Base-by-base conservation (phyloP, 2,888 invertebrate genomes). In the Cephalotes varians region DNA sequence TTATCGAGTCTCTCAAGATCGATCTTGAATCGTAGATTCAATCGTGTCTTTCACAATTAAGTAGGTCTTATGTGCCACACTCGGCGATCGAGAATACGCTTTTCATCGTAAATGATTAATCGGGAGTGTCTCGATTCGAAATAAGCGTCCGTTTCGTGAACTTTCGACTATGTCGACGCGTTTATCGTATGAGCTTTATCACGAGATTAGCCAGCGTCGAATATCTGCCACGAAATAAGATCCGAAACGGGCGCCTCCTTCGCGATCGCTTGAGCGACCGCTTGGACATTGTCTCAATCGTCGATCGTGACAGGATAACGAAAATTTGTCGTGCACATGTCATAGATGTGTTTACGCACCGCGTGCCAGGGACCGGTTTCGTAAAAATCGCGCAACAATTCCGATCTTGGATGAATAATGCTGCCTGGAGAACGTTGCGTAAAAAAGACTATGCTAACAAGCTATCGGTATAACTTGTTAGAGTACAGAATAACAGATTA, bases 21-120 rank as follows among this genome's bases (percentile, higher is more conserved):
- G 85, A 87, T 83, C 85, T 85, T 85, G 76, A 80, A 74, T 69
- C 83, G 87, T 92, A 92, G 91, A 89, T 90, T 92, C 87, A 87
- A 91, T 90, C 90, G 89, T 91, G 91, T 92, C 91, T 91, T 92
- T 92, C 91, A 89, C 87, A 88, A 90, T 88, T 90, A 90, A 82
- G 86, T 91, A 91, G 88, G 84, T 73, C 86, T 88, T 88, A 88
- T 86, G 87, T 85, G 86, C 85, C 86, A 79, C 67, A 15, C 40
- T 56, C 80, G 85, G 80, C 69, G 79, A 58, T 81, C 81, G 84
- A 82, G 58, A 85, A 84, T 71, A 82, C 65, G 81, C 18, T n/a
- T 69, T 15, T 28, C 10, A n/a, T 1, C n/a, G 25, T 15, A 25
- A 40, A 71, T 6, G 18, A 71, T 54, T 31, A 72, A 44, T 34